A percentile compares a stretch with the other conserved stretches of the same genome.
These are phyloP conservation scores for Epizoanthus illoricatus DNA, from an alignment of 92 coral and sea anemone genomes.

Conservation along the genomic window DNA sequence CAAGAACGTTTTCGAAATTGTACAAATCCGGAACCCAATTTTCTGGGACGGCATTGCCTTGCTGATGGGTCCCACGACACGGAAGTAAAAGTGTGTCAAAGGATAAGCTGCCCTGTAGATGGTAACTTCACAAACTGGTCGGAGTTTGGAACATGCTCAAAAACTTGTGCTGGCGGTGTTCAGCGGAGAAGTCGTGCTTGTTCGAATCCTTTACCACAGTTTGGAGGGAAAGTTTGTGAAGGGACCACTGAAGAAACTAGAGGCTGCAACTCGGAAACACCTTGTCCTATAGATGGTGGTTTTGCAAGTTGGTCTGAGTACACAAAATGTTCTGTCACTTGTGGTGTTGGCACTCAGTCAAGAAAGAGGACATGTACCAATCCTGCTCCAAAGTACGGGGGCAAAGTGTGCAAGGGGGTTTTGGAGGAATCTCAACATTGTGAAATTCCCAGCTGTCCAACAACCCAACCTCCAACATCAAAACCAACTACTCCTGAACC, in stretches of 20 bases:
- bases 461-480: conserved; percentile 6
- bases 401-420: conserved; percentile 15
- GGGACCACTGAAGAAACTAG: conserved; percentile 28
- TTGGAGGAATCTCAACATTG: conserved; percentile 21
- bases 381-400: conserved; percentile 31
- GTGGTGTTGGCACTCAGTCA: conserved; percentile 24
- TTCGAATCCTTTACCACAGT: conserved; percentile 26
- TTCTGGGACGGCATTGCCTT: conserved; percentile 27
- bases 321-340: conserved; percentile 29
- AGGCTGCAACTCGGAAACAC: conserved; percentile 16
- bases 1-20: conserved; percentile 26
- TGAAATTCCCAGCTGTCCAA: conserved; percentile 28
- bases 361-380: conserved; percentile 25
- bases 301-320: conserved; percentile 28
- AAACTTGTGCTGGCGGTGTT: conserved; percentile 37
- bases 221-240: conserved; percentile 29
- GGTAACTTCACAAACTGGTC: conserved; percentile 29
- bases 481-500: not conserved
- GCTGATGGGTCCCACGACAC: conserved; percentile 26
- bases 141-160: conserved; percentile 20
- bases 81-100: not conserved
- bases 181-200: conserved; percentile 30
- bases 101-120: conserved; percentile 18
- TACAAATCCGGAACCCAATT: conserved; percentile 34
- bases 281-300: conserved; percentile 25